Evolutionary conservation across 2,113 vertebrate genomes (phyloP).

Genomic region (chimpanzee (Pan troglodytes)): NHGRI_mPanTro3-v2.1_pri NC_072404.2:119347501-119348000

Average conservation of each 20-base stretch:
- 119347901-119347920: not conserved
- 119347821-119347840: not conserved
- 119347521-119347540: not conserved
- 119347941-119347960: not conserved
- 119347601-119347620: not conserved
- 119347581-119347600: not conserved
- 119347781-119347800: not conserved
- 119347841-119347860: not conserved
- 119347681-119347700: not conserved
- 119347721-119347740: not conserved
- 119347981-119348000: not conserved
- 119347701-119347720: not conserved
- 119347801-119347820: not conserved
- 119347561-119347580: not conserved
- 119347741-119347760: not conserved
- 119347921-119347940: not conserved
- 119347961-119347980: not conserved
- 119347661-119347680: not conserved
- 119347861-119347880: not conserved
- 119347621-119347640: constrained; percentile 11
- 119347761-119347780: not conserved
- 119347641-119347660: not conserved
- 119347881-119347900: not conserved
- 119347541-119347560: not conserved
- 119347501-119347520: not conserved